These are phyloP conservation scores for Oenanthe melanoleuca DNA, from an alignment of 2,113 vertebrate genomes.

Conservation along the genomic window DNA sequence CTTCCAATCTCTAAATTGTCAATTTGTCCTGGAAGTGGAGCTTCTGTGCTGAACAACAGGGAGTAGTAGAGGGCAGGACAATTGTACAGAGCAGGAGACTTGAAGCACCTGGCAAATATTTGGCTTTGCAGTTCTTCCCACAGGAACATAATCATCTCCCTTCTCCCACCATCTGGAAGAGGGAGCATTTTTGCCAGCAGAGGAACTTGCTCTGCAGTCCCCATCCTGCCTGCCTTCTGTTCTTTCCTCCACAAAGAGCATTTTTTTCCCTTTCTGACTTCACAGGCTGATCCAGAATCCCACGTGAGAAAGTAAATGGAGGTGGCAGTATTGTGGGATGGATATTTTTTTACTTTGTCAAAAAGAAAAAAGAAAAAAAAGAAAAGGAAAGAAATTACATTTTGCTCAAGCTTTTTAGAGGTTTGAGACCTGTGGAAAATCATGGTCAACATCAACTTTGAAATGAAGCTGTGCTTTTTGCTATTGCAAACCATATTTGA, in stretches of 20 bases:
- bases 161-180: conserved; percentile 55
- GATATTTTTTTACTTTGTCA: not conserved
- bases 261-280: conserved; percentile 8
- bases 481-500: not conserved
- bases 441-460: not conserved
- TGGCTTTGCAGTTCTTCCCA: conserved; percentile 19
- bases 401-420: not conserved
- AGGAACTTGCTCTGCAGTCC: conserved; percentile 28
- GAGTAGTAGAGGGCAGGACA: conserved; percentile 17
- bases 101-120: conserved; percentile 53
- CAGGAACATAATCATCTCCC: conserved; percentile 27
- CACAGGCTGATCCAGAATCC: not conserved
- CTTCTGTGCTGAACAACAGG: conserved; percentile 31
- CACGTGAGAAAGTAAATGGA: not conserved
- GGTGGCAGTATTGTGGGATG: not conserved
- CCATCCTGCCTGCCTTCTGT: conserved; percentile 41
- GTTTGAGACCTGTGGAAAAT: not conserved
- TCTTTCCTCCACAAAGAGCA: not conserved
- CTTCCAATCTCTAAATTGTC: conserved; percentile 35
- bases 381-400: not conserved
- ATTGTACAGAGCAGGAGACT: not conserved
- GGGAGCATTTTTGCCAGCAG: conserved; percentile 28
- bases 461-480: not conserved
- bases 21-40: conserved; percentile 32
- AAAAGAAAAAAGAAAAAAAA: not conserved